These are phyloP conservation scores for Crenuchus spilurus DNA, from an alignment of 2,797 vertebrate species.

Conservation along the genomic window DNA sequence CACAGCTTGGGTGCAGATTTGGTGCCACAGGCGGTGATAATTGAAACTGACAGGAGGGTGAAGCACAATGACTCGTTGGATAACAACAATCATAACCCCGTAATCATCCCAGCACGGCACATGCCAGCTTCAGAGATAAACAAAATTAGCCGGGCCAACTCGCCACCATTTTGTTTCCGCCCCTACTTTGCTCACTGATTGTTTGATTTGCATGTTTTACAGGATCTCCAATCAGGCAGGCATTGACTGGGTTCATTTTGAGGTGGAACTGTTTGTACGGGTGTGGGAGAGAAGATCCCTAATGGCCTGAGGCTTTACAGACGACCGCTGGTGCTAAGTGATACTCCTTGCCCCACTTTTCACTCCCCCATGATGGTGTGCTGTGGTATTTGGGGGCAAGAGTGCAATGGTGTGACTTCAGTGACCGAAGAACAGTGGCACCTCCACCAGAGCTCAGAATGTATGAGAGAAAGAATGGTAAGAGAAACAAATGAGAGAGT, in stretches of 20 bases:
- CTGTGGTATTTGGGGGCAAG: neutral
- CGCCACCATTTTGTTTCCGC: constrained; percentile 46
- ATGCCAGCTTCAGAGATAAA: constrained; percentile 70
- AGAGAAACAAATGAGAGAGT: neutral
- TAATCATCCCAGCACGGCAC: constrained; percentile 74
- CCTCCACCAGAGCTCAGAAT: no score
- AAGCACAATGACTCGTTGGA: constrained; percentile 73
- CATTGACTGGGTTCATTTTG: neutral
- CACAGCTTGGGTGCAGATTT: constrained; percentile 65
- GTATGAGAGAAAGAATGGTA: neutral
- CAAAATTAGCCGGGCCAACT: constrained; percentile 74
- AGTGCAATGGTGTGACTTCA: neutral
- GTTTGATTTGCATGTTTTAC: constrained; percentile 50
- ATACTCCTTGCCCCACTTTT: constrained; percentile 23
- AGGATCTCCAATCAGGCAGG: neutral
- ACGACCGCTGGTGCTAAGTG: neutral
- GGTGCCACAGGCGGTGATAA: constrained; percentile 73
- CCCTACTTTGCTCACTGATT: constrained; percentile 55
- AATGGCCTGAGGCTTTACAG: neutral
- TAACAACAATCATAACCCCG: constrained; percentile 76
- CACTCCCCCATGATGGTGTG: neutral
- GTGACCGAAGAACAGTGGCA: neutral
- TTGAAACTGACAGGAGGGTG: constrained; percentile 78
- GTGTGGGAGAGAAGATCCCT: neutral
- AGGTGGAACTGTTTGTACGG: neutral